Evolutionary conservation across 2,113 vertebrate species (phyloP).

Genomic region (Toxostoma redivivum): DNA sequence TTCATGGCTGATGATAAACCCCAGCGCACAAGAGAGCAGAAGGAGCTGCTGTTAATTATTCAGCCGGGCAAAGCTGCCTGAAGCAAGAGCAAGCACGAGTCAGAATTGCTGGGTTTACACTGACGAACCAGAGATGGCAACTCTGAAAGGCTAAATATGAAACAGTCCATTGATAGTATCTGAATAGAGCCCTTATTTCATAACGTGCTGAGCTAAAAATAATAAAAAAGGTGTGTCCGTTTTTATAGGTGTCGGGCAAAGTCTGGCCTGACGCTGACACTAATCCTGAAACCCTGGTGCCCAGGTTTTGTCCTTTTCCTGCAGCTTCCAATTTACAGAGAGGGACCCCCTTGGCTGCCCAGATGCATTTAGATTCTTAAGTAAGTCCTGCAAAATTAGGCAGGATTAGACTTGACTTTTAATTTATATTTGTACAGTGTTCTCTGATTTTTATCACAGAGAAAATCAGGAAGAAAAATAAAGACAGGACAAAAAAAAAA

Average conservation of each 20-base stretch:
- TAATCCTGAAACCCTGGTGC: not conserved
- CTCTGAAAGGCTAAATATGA: not conserved
- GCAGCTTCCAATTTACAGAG: not conserved
- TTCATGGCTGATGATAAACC: not conserved
- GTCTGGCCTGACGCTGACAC: not conserved
- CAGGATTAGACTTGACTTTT: not conserved
- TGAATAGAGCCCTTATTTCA: not conserved
- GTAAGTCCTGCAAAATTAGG: not conserved
- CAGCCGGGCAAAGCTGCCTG: not conserved
- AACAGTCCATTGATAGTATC: not conserved
- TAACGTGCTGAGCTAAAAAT: not conserved
- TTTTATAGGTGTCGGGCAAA: not conserved
- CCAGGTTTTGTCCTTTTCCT: not conserved
- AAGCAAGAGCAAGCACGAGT: not conserved
- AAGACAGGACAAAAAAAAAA: not conserved
- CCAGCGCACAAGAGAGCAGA: not conserved
- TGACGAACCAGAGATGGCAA: accelerated
- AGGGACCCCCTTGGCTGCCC: not conserved
- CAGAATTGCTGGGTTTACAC: not conserved
- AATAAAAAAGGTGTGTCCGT: not conserved
- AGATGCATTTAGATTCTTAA: not conserved
- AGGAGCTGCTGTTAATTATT: not conserved
- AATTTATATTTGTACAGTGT: not conserved
- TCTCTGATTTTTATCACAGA: not conserved
- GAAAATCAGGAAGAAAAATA: not conserved